These are phyloP conservation scores for Andrena camellia DNA, from an alignment of 2,888 invertebrate species.

Conservation along the genomic window DNA sequence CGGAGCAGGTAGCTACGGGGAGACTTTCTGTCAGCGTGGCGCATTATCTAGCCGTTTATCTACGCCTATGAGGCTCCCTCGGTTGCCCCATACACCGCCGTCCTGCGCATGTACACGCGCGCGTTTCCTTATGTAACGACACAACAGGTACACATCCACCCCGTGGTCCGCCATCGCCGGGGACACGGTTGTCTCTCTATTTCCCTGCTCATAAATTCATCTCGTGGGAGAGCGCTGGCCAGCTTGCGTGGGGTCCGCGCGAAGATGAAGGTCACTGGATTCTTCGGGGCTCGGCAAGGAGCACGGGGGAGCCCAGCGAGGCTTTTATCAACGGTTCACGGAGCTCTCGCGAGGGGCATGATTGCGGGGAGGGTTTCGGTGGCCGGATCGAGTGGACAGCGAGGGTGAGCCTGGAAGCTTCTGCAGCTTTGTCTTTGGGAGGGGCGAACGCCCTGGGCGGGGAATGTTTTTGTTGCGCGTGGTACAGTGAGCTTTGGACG, in stretches of 20 bases:
- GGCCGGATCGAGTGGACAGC: no score
- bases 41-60: constrained; percentile 70
- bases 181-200: constrained; percentile 57
- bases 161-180: constrained; percentile 37
- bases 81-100: constrained; percentile 47
- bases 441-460: no score
- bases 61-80: constrained; percentile 61
- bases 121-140: constrained; percentile 68
- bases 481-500: background rate
- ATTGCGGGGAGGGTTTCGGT: background rate
- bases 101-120: constrained; percentile 46
- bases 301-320: constrained; percentile 19
- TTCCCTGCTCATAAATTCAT: constrained; percentile 70
- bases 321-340: background rate
- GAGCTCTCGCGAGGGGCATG: background rate
- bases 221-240: constrained; percentile 77
- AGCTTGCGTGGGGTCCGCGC: constrained; percentile 80
- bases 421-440: no score
- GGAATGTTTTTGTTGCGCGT: background rate
- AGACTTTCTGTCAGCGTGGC: constrained; percentile 76
- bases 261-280: constrained; percentile 76
- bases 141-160: constrained; percentile 57
- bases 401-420: no score
- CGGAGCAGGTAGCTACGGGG: constrained; percentile 77
- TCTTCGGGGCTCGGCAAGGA: constrained; percentile 48